These are phyloP conservation scores for Clunio marinus DNA, from an alignment of 2,888 invertebrate species.

Conservation along the genomic window DNA sequence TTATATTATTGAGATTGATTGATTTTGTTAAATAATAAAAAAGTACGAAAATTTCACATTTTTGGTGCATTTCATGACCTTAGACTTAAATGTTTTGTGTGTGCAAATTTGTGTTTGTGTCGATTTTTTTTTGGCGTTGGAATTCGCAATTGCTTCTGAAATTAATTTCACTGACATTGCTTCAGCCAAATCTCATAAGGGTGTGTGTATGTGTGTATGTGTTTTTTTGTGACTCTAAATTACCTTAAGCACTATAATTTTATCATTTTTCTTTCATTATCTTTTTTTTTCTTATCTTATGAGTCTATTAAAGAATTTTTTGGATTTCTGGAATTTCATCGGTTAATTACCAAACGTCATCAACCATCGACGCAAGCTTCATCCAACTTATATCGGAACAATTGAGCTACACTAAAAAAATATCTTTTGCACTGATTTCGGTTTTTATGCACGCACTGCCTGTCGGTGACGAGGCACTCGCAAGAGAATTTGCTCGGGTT, in stretches of 20 bases:
- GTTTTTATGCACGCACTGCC: conserved; percentile 66
- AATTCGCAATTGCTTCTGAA: not conserved
- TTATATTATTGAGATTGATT: not conserved
- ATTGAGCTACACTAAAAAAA: conserved; percentile 39
- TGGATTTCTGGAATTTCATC: not conserved
- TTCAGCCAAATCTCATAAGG: not conserved
- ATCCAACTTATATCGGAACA: no score
- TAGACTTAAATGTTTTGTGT: not conserved
- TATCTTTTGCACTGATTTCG: conserved; percentile 48
- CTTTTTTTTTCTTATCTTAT: not conserved
- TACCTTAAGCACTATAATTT: not conserved
- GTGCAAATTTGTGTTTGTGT: conserved; percentile 9
- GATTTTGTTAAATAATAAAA: not conserved
- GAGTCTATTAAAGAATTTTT: not conserved
- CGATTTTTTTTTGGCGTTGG: not conserved
- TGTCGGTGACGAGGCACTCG: conserved; percentile 66
- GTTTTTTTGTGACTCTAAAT: conserved; percentile 7
- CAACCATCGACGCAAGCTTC: not conserved
- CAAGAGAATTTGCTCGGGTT: conserved; percentile 65
- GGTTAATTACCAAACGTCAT: not conserved
- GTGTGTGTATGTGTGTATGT: not conserved
- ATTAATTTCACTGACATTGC: not conserved
- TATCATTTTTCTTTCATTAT: not conserved
- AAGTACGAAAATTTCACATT: conserved; percentile 18
- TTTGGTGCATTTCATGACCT: conserved; percentile 22